Evolutionary conservation across 2,113 vertebrate genomes (phyloP).

Genomic region (Halcyon malimbica): DNA sequence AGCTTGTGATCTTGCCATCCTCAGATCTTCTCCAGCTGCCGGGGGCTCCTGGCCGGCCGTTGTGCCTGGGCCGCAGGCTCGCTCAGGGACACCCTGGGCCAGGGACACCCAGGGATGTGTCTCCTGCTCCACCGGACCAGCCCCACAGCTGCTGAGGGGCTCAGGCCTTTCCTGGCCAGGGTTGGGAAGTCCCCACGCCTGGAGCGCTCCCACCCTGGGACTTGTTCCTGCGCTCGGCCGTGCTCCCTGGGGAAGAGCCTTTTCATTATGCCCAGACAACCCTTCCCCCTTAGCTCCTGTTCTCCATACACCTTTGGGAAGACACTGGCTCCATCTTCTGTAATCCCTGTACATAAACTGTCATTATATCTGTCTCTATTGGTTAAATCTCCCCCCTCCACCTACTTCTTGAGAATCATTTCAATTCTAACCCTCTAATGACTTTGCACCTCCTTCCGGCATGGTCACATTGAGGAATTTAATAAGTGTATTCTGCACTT

Average conservation of each 20-base stretch:
- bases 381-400: neutral
- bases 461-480: neutral
- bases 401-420: neutral
- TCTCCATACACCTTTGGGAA: fast-evolving
- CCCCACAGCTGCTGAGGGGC: neutral
- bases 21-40: neutral
- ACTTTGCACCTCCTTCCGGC: neutral
- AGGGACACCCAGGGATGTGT: too few relatives aligned
- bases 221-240: fast-evolving
- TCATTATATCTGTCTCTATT: neutral
- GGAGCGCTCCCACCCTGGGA: neutral
- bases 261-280: neutral
- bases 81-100: fast-evolving
- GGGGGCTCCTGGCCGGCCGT: neutral
- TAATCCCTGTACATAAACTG: neutral
- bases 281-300: neutral
- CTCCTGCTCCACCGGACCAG: neutral
- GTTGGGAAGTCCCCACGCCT: fast-evolving
- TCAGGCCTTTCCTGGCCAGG: fast-evolving
- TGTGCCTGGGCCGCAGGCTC: fast-evolving
- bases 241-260: neutral
- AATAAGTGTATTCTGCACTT: neutral
- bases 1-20: neutral
- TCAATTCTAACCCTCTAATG: neutral
- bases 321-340: neutral